These are phyloP conservation scores for Drosophila novamexicana DNA, from an alignment of 1,140 invertebrate genomes.

Conservation along the genomic window DNA sequence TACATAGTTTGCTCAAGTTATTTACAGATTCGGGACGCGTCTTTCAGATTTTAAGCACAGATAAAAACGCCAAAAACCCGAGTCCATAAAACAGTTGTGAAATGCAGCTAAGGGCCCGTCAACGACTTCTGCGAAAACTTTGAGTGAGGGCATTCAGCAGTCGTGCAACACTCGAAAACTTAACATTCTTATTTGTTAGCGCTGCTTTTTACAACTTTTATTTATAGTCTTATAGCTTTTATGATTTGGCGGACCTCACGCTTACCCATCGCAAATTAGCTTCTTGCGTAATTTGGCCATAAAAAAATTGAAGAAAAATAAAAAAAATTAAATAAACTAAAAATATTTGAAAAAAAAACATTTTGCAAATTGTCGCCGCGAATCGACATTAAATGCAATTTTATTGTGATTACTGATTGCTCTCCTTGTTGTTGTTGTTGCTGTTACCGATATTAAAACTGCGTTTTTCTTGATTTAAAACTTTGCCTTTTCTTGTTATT, in stretches of 20 bases:
- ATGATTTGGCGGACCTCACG: slow-evolving; percentile 8
- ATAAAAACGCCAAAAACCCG: slow-evolving; percentile 22
- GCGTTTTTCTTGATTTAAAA: slow-evolving; percentile 25
- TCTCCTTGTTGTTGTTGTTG: slow-evolving; percentile 13
- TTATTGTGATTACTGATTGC: slow-evolving; percentile 41
- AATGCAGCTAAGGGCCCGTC: slow-evolving; percentile 1
- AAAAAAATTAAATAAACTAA: slow-evolving; percentile 19
- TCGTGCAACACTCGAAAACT: slow-evolving; percentile 14
- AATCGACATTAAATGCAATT: slow-evolving; percentile 34
- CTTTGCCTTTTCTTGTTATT: slow-evolving; percentile 39
- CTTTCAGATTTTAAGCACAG: slow-evolving; percentile 44
- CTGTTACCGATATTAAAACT: slow-evolving; percentile 28
- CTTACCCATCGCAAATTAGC: slow-evolving; percentile 38
- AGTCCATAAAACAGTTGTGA: slow-evolving; percentile 8
- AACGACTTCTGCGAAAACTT: neutral
- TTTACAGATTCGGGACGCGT: slow-evolving; percentile 26
- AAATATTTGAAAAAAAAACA: slow-evolving; percentile 1
- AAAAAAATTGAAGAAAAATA: slow-evolving; percentile 24
- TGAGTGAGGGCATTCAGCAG: slow-evolving; percentile 9
- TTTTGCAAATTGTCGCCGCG: slow-evolving; percentile 37
- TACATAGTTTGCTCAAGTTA: neutral
- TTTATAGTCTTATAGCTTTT: slow-evolving; percentile 27
- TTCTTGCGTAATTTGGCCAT: slow-evolving; percentile 31
- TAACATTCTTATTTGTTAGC: slow-evolving; percentile 24
- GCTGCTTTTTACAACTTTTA: slow-evolving; percentile 23